Evolutionary conservation across 2,797 vertebrate species (phyloP).

Genomic region (Tamandua tetradactyla): DNA sequence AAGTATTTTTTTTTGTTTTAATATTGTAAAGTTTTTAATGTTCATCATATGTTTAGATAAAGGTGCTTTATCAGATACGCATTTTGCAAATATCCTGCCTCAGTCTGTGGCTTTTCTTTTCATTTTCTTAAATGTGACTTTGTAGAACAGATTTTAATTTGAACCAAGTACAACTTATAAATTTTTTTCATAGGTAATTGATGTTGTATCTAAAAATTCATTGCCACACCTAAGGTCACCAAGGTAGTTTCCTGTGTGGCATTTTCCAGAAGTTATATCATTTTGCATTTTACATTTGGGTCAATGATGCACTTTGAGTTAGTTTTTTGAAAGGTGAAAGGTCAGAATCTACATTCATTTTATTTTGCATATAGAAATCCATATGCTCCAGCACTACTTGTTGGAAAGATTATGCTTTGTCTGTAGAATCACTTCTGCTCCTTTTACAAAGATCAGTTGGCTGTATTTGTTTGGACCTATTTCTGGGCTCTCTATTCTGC

Average conservation of each 20-base stretch:
- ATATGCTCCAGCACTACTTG: background rate
- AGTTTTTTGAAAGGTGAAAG: background rate
- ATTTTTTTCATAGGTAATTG: too few relatives aligned
- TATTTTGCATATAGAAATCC: background rate
- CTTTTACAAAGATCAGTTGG: background rate
- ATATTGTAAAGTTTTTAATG: background rate
- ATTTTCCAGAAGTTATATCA: background rate
- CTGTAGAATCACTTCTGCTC: background rate
- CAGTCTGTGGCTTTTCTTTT: background rate
- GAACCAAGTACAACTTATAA: too few relatives aligned
- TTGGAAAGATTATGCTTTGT: background rate
- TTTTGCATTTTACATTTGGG: background rate
- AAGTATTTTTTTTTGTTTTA: background rate
- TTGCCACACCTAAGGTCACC: too few relatives aligned
- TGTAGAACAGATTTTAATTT: background rate
- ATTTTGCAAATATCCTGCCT: too few relatives aligned
- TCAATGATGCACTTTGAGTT: background rate
- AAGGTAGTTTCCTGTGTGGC: background rate
- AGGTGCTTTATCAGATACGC: too few relatives aligned
- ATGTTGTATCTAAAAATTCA: background rate
- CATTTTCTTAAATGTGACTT: background rate
- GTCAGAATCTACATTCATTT: background rate
- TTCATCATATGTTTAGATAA: too few relatives aligned
- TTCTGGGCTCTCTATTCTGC: background rate
- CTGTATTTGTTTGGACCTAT: background rate